phyloP scores from a whole-genome alignment of 2,797 vertebrate species.

The Chrysocyon brachyurus region DNA sequence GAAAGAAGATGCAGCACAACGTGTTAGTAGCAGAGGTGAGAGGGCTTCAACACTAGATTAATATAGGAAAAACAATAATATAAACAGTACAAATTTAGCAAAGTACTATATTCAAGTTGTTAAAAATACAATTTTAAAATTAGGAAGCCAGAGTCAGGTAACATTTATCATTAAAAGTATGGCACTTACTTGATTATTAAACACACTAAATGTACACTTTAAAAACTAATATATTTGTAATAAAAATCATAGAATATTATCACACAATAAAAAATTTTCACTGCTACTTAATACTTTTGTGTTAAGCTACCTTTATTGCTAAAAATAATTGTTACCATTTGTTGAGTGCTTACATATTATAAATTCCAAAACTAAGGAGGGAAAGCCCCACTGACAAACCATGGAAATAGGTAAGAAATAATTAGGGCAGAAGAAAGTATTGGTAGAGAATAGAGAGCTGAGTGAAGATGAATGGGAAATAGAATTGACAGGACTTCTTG shows the following conservation, averaged over 20 bases:
- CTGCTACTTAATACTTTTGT: background rate
- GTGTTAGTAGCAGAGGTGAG: slow-evolving; percentile 98
- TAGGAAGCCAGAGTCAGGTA: background rate
- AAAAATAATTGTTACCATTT: background rate
- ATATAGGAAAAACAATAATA: background rate
- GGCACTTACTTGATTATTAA: background rate
- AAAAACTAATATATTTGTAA: background rate
- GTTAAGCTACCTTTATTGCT: slow-evolving; percentile 7
- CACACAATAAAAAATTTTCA: background rate
- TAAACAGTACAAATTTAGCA: background rate
- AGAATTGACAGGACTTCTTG: background rate
- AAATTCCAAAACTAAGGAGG: background rate
- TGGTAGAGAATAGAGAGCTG: background rate
- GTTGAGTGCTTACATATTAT: background rate
- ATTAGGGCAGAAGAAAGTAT: background rate
- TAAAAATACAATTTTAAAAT: background rate
- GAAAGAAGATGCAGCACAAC: slow-evolving; percentile 99
- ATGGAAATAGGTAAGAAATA: background rate
- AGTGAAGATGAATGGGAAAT: background rate
- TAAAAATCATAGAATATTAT: background rate
- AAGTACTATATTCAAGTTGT: background rate
- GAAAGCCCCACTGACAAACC: background rate
- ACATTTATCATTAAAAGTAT: background rate
- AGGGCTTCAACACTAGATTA: background rate
- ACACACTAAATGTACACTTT: background rate